Evolutionary conservation across 2,113 vertebrate genomes (phyloP).

Genomic region (Phalacrocorax pelagicus): DNA sequence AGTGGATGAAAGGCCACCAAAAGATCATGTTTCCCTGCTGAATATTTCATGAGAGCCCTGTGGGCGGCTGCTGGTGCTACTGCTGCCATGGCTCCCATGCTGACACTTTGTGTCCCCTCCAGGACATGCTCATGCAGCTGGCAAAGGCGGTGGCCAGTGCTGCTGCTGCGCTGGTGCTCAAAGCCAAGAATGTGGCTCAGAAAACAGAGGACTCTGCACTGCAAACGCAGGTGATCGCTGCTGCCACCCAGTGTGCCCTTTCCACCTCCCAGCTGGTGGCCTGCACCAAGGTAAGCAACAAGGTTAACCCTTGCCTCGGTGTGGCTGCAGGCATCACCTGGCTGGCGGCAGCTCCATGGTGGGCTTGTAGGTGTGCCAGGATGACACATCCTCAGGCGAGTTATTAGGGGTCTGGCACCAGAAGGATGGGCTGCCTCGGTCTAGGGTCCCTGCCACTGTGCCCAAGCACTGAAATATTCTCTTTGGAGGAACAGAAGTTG

Average conservation of each 20-base stretch:
- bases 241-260: constrained; percentile 93
- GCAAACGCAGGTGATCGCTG: constrained; percentile 93
- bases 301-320: not conserved
- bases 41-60: not conserved
- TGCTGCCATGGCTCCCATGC: accelerated
- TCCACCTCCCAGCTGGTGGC: constrained; percentile 97
- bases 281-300: constrained; percentile 88
- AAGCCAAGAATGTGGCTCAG: constrained; percentile 96
- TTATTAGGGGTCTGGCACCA: not conserved
- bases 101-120: not conserved
- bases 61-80: accelerated
- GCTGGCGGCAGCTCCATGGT: accelerated
- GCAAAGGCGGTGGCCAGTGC: constrained; percentile 94
- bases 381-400: not conserved
- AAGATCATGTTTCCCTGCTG: not conserved
- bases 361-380: not conserved
- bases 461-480: not conserved
- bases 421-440: not conserved
- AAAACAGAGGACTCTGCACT: constrained; percentile 86
- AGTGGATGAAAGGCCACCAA: accelerated
- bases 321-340: not conserved
- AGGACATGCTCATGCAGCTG: constrained; percentile 97
- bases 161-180: constrained; percentile 86
- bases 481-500: not conserved
- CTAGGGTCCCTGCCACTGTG: not conserved